Base-by-base conservation (phyloP, 2,888 invertebrate species). In the Brachyopa scutellaris region DNA sequence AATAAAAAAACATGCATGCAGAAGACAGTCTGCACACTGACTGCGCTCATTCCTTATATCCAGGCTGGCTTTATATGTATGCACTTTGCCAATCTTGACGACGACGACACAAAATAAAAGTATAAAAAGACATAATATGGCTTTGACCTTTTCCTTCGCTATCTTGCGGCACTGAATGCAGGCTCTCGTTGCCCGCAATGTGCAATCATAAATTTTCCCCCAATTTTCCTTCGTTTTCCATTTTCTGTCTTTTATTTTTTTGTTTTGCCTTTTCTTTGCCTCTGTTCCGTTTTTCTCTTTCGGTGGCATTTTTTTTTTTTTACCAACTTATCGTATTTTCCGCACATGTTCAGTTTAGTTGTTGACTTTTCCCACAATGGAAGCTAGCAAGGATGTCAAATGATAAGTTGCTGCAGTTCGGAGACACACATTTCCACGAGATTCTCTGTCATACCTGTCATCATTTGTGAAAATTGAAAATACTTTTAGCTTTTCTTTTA, bases 131-230 rank as follows among this genome's bases (percentile, higher is more conserved):
- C 47, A 83, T 78, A 78, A 55, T 49, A 78, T 78, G 80, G 70
- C 66, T 76, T 80, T 77, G 84, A 80, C 84, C 80, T 80, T 72
- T 84, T 83, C 76, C 67, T 83, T 79, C 79, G 59, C 79, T 84
- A 84, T 84, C 76, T 84, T 84, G 84, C 84, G 84, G 84, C 84
- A 84, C 70, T 83, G 78, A 84, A 80, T 84, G 84, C 84, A 84
- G 84, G 72, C 84, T 84, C 80, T 80, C 84, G 66, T 84, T 84
- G 57, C 84, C 84, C 84, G 84, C 84, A 84, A 84, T 84, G 84
- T 84, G 84, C 76, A 84, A 72, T 77, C 74, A 84, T 84, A 84
- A 84, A 84, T 84, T 80, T 77, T 62, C 79, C 57, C 66, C 70
- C 84, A 79, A 84, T 79, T 84, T 84, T 72, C 72, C 77, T 66